Evolutionary conservation across 2,113 vertebrate genomes (phyloP), one percentile per base, ranked within the genome.

Genomic region (Indri indri): DNA sequence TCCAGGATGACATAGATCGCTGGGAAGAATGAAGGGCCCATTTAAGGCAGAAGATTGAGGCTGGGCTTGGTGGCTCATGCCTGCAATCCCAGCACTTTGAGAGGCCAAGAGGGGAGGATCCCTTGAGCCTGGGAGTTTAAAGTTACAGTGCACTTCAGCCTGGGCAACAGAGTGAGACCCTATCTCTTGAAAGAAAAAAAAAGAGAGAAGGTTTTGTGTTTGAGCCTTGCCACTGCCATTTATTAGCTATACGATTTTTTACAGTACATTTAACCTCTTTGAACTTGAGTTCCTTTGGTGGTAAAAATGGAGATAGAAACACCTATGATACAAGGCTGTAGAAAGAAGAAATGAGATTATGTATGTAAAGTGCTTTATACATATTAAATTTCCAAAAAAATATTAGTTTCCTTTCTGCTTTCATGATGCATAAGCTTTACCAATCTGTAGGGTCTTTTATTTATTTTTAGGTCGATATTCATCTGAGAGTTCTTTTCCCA

Each of bases 381-480:
- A 30, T 84, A 91, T 54, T 66, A 79, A 6, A 88, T n/a, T 88
- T 77, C 63, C 82, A 61, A 50, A 85, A 85, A 92, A 80, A 66
- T 65, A 87, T 37, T 81, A 47, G 23, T 61, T 85, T 83, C 47
- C 81, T 79, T 79, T 88, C 70, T 63, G 30, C 8, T 57, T 85
- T 85, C 34, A 61, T 54, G 45, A 80, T 94, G 54, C 4, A 57
- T 68, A 95, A 84, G 77, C 42, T 84, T 85, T 93, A 66, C 70
- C 74, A 82, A 86, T 27, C 61, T 90, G 17, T 45, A 83, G 32
- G 6, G 3, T 14, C 27, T 66, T 42, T 42, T 42, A 42, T 89
- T 89, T 73, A 80, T 91, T 89, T 95, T 96, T 45, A 93, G 57
- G 47, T 70, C 32, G 45, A 68, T 95, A 88, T 34, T 92, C 73